phyloP scores from a whole-genome alignment of 1,140 invertebrate species.

The Cyphomyrmex costatus region DNA sequence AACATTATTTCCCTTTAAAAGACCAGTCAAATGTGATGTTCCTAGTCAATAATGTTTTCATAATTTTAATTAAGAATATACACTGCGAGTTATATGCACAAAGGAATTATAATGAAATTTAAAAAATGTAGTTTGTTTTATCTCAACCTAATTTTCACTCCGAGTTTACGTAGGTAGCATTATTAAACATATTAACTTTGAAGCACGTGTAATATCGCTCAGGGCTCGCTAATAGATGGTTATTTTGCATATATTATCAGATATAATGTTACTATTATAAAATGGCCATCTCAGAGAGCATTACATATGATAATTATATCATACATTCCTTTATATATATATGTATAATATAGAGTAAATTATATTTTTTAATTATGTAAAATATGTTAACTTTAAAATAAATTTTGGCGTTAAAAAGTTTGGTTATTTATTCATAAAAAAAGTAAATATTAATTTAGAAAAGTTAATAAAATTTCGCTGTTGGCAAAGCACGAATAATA shows the following conservation, averaged over 20 bases:
- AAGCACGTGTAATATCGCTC: not conserved
- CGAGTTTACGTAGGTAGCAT: not conserved
- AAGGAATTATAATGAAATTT: not conserved
- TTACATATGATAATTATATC: not conserved
- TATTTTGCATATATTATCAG: conserved; percentile 17
- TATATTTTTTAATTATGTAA: not conserved
- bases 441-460: not conserved
- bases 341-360: too few species aligned
- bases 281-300: not conserved
- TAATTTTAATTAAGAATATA: conserved; percentile 19
- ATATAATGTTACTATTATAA: not conserved
- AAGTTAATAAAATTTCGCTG: not conserved
- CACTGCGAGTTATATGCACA: not conserved
- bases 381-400: not conserved
- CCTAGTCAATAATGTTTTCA: conserved; percentile 10
- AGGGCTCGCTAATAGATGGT: not conserved
- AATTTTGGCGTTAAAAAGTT: not conserved
- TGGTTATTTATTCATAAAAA: not conserved
- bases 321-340: not conserved
- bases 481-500: not conserved
- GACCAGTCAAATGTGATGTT: not conserved
- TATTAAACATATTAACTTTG: not conserved
- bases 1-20: conserved; percentile 32
- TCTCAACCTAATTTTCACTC: not conserved
- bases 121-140: conserved; percentile 16